Base-by-base conservation (phyloP, 2,888 invertebrate genomes). In the Beris morrisii region DNA sequence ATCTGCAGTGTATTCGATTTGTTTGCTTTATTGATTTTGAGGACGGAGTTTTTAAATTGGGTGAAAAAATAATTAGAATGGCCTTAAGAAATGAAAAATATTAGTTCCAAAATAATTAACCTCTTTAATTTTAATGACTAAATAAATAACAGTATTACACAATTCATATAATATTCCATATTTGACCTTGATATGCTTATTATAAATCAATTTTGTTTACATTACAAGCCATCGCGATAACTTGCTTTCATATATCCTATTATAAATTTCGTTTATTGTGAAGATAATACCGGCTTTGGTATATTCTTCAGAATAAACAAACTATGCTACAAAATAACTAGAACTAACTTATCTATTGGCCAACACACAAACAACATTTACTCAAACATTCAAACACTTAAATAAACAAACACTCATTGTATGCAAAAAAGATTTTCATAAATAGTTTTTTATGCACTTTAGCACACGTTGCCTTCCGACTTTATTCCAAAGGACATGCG, bases 401-500 rank as follows among this genome's bases (percentile, higher is more conserved):
- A 46, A 50, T 22, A 9, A 50, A 50, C 2, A 50, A 50, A 50
- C 15, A 50, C 15, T 50, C 11, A 50, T 13, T 15, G 15, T 9
- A 50, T 7, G 5, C 9, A 11, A 9, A 55, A 55, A 55, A 11
- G n/a, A 13, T 4, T 58, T 50, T n/a, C 30, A n/a, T 5, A 61
- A 28, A 9, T 32, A 38, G 15, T 55, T 69, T 70, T 79, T 78
- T 30, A 80, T 78, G 71, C 75, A 72, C 69, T 78, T 75, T 54
- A 80, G 71, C 53, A 80, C 77, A 4, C 80, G 75, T 71, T 80
- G 80, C 43, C 82, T 77, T 70, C 80, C 80, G 66, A 79, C 76
- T 72, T 79, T 79, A 70, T 80, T 81, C 81, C 81, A 81, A 66
- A 81, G 76, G 13, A 81, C 73, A 72, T 79, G 74, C 4, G 79